Percentiles rank a stretch among this genome's conserved stretches.
These are phyloP conservation scores for Reticulitermes lucifugus DNA, from an alignment of 2,888 invertebrate species.

Conservation along the genomic window DNA sequence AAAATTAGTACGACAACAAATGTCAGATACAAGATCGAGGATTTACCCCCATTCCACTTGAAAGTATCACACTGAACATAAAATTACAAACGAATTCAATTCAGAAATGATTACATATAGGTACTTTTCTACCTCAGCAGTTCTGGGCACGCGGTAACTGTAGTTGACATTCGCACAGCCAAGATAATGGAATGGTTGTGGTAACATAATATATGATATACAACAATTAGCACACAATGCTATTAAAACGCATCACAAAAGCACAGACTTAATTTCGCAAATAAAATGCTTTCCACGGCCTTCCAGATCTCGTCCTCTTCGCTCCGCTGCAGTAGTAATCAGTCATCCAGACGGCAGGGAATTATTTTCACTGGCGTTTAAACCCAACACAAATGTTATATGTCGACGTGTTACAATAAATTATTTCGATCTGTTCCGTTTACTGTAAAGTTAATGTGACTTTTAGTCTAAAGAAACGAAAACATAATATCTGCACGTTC, in stretches of 20 bases:
- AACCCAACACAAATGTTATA: background rate
- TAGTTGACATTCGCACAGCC: slow-evolving; percentile 6
- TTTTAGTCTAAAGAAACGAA: background rate
- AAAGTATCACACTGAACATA: background rate
- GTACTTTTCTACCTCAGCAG: background rate
- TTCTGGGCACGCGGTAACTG: background rate
- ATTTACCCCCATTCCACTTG: background rate
- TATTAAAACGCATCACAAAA: slow-evolving; percentile 12
- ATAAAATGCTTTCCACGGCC: background rate
- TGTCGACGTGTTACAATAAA: background rate
- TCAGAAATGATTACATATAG: background rate
- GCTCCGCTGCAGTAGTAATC: background rate
- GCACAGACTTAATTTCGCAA: background rate
- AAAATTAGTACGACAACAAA: background rate
- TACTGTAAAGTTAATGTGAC: background rate
- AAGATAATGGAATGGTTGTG: slow-evolving; percentile 15
- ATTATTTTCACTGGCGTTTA: background rate
- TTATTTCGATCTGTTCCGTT: background rate
- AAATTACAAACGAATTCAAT: background rate
- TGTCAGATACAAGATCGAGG: background rate
- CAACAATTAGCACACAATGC: background rate
- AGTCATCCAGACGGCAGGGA: background rate
- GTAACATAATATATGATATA: background rate
- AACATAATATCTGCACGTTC: background rate
- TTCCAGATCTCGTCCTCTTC: background rate